Evolutionary conservation across 2,888 invertebrate species (phyloP).

Genomic region (Polyommatus icarus): DNA sequence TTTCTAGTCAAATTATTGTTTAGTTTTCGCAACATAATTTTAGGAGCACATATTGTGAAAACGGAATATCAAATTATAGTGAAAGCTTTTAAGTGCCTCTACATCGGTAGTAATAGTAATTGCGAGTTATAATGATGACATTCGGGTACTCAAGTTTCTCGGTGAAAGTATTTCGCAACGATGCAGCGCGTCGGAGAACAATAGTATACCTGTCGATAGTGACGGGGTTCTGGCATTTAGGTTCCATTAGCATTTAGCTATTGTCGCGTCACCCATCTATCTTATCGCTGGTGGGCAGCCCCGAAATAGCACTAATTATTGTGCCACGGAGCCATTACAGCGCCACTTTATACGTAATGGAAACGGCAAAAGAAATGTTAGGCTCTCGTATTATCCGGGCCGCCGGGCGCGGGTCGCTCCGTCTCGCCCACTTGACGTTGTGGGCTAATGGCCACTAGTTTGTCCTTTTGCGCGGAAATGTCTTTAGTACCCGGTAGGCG

Average conservation of each 20-base stretch:
- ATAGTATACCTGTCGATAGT: neutral
- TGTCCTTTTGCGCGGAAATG: neutral
- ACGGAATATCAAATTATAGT: neutral
- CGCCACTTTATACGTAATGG: neutral
- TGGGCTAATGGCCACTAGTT: neutral
- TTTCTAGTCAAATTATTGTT: neutral
- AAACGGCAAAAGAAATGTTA: constrained; percentile 2
- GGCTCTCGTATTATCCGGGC: constrained; percentile 12
- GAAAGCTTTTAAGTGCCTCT: constrained; percentile 5
- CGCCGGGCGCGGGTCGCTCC: neutral
- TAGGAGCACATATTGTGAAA: neutral
- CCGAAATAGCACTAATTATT: neutral
- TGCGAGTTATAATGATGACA: neutral
- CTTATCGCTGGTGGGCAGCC: neutral
- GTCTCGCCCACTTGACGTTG: constrained; percentile 4
- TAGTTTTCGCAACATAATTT: neutral
- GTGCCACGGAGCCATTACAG: neutral
- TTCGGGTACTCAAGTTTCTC: neutral
- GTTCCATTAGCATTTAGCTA: constrained; percentile 5
- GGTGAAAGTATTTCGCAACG: neutral
- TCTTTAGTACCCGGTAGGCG: neutral
- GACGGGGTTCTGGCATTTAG: neutral
- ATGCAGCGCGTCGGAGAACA: neutral
- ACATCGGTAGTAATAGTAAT: neutral
- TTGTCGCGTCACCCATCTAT: neutral